Base-by-base conservation (phyloP, 2,797 vertebrate genomes). In the Threskiornis aethiopicus region DNA sequence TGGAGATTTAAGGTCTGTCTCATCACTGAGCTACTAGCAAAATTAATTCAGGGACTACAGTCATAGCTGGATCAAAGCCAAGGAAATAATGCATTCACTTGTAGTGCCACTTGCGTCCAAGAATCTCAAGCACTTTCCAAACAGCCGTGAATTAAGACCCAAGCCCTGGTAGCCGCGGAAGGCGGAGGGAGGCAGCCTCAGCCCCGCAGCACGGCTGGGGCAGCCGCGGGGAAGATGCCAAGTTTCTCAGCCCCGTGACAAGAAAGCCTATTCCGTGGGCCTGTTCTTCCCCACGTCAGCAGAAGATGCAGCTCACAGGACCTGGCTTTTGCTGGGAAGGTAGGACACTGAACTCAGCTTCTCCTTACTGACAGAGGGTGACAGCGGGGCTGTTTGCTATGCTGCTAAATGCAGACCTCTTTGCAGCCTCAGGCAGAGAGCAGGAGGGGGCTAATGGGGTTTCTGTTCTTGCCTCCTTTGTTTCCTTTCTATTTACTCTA, bases 41-140 rank as follows among this genome's bases (percentile, higher is more conserved):
- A 97, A 96, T 97, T 93, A 96, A 96, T 93, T 93, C 94, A 89
- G 67, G 79, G 89, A 85, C 89, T 66, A 89, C 72, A 93, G 94
- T 71, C 95, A 77, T 37, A 83, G 65, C 71, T 91, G 94, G 95
- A 87, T 44, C 46, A 92, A 89, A 78, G 94, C 95, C 95, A 95
- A 94, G 76, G 86, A 89, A 94, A 96, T 78, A 94, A 96, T 35
- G 72, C 67, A 57, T 84, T 96, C 81, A 37, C 72, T 94, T 72
- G 78, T 57, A 95, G 84, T 67, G 86, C 88, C 90, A 87, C 85
- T 96, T 86, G 80, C 22, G 3, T 81, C 91, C 95, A 91, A 57
- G 91, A 93, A 89, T 83, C 75, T 87, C 61, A 47, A 96, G 87
- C 90, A 69, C 81, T 89, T 96, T 51, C 79, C 83, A 89, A 87